Conservation (phyloP, 2,888 invertebrate species). For the Dusona sp. region DNA sequence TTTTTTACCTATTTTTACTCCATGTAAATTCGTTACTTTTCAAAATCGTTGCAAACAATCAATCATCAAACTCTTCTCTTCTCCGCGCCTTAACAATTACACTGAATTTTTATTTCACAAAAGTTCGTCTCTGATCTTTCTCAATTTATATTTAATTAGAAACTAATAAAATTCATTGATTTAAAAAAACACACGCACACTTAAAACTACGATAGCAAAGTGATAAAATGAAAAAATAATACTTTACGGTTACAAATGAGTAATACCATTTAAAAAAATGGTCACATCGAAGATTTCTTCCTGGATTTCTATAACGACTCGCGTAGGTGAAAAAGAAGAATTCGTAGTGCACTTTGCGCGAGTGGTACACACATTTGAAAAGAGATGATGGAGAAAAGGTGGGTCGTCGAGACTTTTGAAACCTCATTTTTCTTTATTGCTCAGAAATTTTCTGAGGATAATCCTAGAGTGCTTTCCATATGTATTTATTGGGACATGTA, state of each 20-base stretch:
- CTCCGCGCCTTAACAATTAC: neutral
- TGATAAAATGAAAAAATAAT: neutral
- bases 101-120: neutral
- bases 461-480: neutral
- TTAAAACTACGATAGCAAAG: neutral
- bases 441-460: neutral
- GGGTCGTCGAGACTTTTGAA: neutral
- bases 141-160: neutral
- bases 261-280: neutral
- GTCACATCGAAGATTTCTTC: neutral
- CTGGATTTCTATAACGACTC: neutral
- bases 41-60: neutral
- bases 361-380: neutral
- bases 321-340: neutral
- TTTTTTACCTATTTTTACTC: too few species aligned
- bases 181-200: neutral
- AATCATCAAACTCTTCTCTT: neutral
- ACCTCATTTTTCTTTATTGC: neutral
- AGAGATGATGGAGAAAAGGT: neutral
- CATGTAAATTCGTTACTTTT: conserved; percentile 10
- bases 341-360: conserved; percentile 4
- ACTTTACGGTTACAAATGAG: neutral
- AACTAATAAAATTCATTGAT: neutral
- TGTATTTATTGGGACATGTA: neutral
- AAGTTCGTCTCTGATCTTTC: neutral